Percentiles rank a stretch among this genome's conserved stretches.
phyloP scores from a whole-genome alignment of 2,888 invertebrate genomes.

The Hartigia nigra region DNA sequence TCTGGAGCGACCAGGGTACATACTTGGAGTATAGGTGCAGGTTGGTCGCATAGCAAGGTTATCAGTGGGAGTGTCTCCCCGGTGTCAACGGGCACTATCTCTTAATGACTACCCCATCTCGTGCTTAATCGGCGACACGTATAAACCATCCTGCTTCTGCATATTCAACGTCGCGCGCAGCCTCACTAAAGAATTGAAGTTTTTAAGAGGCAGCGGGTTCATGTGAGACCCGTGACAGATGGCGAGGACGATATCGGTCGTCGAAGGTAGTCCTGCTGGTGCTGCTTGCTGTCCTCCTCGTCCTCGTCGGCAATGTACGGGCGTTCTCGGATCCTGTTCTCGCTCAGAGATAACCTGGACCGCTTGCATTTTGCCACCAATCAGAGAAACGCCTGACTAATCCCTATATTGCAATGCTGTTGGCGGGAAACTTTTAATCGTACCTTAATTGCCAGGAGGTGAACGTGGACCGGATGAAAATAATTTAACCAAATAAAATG shows the following conservation, averaged over 20 bases:
- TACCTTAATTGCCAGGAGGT: neutral
- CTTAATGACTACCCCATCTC: slow-evolving; percentile 64
- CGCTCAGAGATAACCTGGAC: slow-evolving; percentile 54
- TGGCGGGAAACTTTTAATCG: slow-evolving; percentile 27
- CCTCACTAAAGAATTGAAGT: slow-evolving; percentile 24
- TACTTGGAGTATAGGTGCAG: neutral
- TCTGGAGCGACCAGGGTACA: neutral
- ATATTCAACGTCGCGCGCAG: slow-evolving; percentile 55
- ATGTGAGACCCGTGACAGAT: slow-evolving; percentile 51
- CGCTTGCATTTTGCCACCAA: slow-evolving; percentile 43
- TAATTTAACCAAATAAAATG: neutral
- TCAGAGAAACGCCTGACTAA: slow-evolving; percentile 34
- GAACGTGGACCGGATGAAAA: neutral
- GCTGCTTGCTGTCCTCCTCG: slow-evolving; percentile 31
- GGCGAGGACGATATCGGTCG: slow-evolving; percentile 51
- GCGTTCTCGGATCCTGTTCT: slow-evolving; percentile 57
- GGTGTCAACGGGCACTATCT: slow-evolving; percentile 61
- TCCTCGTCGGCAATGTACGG: slow-evolving; percentile 23
- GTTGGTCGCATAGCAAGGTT: slow-evolving; percentile 42
- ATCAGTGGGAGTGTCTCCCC: slow-evolving; percentile 55
- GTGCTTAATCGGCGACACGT: slow-evolving; percentile 64
- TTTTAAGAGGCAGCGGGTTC: slow-evolving; percentile 12
- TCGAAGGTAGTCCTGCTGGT: slow-evolving; percentile 41
- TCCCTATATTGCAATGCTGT: slow-evolving; percentile 30
- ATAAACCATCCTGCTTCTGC: slow-evolving; percentile 62